phyloP scores from a whole-genome alignment of 2,113 vertebrate genomes.

The Pelusios castaneus region DNA sequence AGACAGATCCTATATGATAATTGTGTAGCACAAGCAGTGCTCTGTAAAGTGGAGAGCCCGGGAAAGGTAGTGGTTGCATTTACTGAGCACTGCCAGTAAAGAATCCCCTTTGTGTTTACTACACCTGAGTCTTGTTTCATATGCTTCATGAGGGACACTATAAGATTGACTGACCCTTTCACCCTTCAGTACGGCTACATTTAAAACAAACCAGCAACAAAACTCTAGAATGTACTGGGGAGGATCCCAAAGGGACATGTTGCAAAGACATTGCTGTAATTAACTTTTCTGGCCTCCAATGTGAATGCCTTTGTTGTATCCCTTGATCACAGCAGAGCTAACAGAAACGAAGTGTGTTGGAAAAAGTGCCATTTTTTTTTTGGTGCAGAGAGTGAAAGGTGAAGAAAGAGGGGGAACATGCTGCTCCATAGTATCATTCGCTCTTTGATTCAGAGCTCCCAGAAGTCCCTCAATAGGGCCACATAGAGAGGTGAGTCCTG shows the following conservation, averaged over 20 bases:
- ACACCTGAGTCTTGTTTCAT: background rate
- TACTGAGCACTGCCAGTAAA: background rate
- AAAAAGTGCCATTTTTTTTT: background rate
- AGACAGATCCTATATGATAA: background rate
- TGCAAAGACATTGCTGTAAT: background rate
- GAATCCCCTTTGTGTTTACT: background rate
- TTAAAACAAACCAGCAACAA: background rate
- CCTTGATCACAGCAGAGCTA: background rate
- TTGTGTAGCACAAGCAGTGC: background rate
- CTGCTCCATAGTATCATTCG: background rate
- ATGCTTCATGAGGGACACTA: background rate
- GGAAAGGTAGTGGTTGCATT: background rate
- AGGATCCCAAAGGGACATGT: background rate
- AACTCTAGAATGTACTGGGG: background rate
- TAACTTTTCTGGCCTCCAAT: background rate
- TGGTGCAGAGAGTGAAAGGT: background rate
- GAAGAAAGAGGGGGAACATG: background rate
- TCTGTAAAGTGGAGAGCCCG: rapidly evolving
- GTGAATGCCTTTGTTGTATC: background rate
- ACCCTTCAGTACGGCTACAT: background rate
- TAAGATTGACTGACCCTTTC: background rate
- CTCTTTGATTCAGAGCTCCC: background rate
- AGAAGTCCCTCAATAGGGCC: background rate
- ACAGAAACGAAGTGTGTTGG: background rate
- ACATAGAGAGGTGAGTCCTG: background rate